Percentiles rank a stretch among this genome's conserved stretches.
phyloP scores from a whole-genome alignment of 1,140 invertebrate genomes.

The Sinonovacula constricta region DNA sequence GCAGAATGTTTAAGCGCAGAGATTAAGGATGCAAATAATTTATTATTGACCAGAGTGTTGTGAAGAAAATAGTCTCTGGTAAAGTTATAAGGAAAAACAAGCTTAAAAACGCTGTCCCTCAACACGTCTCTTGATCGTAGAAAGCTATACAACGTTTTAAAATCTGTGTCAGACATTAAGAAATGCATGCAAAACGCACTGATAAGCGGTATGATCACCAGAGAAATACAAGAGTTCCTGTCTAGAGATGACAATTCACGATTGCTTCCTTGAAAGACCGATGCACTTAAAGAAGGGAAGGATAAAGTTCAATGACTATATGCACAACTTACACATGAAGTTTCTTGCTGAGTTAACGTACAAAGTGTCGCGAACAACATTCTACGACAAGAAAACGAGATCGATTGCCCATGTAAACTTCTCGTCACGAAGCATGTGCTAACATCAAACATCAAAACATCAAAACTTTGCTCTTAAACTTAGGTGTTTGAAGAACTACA shows the following conservation, averaged over 20 bases:
- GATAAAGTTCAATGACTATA: slow-evolving; percentile 27
- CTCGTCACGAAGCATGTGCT: slow-evolving; percentile 20
- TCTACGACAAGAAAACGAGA: slow-evolving; percentile 17
- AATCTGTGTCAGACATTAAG: neutral
- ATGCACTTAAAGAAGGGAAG: slow-evolving; percentile 22
- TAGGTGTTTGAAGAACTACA: slow-evolving; percentile 29
- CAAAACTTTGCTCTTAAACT: slow-evolving; percentile 25
- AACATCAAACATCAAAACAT: slow-evolving; percentile 26
- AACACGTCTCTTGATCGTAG: slow-evolving; percentile 2
- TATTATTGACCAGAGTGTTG: neutral
- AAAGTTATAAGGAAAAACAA: slow-evolving; percentile 26
- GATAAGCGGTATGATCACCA: neutral
- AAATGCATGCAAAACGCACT: neutral
- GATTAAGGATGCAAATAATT: slow-evolving; percentile 12
- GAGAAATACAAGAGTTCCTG: slow-evolving; percentile 5
- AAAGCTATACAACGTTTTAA: neutral
- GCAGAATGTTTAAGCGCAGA: slow-evolving; percentile 31
- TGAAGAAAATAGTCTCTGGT: slow-evolving; percentile 10
- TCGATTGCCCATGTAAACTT: slow-evolving; percentile 24
- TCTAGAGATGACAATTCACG: slow-evolving; percentile 42
- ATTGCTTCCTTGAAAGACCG: neutral
- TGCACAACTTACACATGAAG: slow-evolving; percentile 31
- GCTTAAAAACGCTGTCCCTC: neutral
- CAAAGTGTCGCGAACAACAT: slow-evolving; percentile 28
- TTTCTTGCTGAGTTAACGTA: slow-evolving; percentile 23